Conservation (phyloP, 1,140 invertebrate species). For the Trichonephila inaurata region DNA sequence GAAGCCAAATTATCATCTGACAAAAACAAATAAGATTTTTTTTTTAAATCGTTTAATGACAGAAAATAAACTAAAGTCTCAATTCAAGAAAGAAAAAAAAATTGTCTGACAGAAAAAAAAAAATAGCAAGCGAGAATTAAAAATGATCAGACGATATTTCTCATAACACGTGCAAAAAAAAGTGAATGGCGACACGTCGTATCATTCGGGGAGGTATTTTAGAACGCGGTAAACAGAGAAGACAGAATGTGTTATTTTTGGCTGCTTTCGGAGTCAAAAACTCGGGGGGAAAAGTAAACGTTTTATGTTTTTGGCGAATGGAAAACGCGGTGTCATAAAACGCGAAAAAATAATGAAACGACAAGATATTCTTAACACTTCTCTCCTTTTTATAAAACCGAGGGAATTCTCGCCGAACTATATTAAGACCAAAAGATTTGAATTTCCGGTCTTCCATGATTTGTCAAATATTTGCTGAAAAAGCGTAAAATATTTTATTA, state of each 20-base stretch:
- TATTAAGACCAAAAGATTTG: neutral
- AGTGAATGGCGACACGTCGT: constrained; percentile 20
- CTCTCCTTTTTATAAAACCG: neutral
- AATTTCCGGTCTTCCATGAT: neutral
- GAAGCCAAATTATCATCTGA: too few species aligned
- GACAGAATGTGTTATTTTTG: constrained; percentile 44
- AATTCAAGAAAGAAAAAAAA: neutral
- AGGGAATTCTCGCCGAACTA: neutral
- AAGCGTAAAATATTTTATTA: neutral
- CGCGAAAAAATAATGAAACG: neutral
- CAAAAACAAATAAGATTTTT: too few species aligned
- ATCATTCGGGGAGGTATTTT: constrained; percentile 50
- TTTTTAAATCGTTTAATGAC: too few species aligned
- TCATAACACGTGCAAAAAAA: neutral
- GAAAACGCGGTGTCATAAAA: neutral
- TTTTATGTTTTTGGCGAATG: constrained; percentile 38
- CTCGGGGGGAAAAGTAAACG: neutral
- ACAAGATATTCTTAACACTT: neutral
- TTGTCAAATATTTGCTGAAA: neutral
- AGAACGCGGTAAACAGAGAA: constrained; percentile 19
- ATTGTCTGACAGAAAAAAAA: neutral
- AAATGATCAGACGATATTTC: constrained; percentile 9
- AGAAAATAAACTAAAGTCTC: too few species aligned
- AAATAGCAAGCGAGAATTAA: neutral
- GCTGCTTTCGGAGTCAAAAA: constrained; percentile 20